Conservation (phyloP, 2,888 invertebrate species). For the Idaea aversata region DNA sequence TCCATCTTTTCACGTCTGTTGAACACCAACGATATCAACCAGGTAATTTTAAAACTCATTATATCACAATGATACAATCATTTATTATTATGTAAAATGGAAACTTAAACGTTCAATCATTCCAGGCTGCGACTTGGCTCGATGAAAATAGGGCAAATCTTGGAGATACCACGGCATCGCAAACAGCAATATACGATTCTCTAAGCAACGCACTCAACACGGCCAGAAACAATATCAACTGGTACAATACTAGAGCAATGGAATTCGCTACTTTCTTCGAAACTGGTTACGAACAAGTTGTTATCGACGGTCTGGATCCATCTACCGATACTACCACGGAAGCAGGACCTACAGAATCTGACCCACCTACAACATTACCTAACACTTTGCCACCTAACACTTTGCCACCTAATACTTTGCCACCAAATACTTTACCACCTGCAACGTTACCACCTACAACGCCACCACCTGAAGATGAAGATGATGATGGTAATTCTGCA, state of each 20-base stretch:
- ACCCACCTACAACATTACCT: neutral
- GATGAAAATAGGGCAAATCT: conserved; percentile 38
- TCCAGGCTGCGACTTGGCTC: conserved; percentile 58
- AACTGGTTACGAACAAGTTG: conserved; percentile 52
- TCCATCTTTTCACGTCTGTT: conserved; percentile 41
- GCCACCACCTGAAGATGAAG: conserved; percentile 3
- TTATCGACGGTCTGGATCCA: conserved; percentile 29
- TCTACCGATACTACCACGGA: conserved; percentile 18
- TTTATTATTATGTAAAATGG: neutral
- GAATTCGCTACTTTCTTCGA: conserved; percentile 59
- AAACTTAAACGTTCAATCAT: conserved; percentile 10
- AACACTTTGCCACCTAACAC: neutral
- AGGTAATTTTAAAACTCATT: neutral
- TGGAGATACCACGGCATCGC: conserved; percentile 29
- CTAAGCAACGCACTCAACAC: conserved; percentile 40
- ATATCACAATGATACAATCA: neutral
- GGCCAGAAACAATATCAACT: conserved; percentile 48
- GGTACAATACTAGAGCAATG: conserved; percentile 44
- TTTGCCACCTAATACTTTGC: neutral
- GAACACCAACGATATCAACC: conserved; percentile 38
- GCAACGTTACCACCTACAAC: neutral
- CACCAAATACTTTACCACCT: neutral
- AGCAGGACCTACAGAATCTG: conserved; percentile 10
- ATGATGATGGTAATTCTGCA: conserved; percentile 37
- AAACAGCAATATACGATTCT: conserved; percentile 32